Conservation (phyloP, 92 coral and sea anemone species). For the Bergia sp. region DNA sequence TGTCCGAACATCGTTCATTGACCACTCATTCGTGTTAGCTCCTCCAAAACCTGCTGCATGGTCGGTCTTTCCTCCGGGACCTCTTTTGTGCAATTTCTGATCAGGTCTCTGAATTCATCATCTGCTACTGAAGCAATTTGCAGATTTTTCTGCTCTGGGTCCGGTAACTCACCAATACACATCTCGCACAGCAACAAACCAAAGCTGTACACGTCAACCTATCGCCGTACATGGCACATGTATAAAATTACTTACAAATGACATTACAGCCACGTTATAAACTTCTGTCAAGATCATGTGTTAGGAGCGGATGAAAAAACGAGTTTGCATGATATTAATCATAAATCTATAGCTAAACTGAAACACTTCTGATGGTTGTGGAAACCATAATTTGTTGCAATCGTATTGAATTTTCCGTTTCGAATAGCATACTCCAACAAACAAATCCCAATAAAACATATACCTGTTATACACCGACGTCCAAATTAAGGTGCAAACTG, state of each 20-base stretch:
- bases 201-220: conserved; percentile 27
- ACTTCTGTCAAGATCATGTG: neutral
- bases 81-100: neutral
- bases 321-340: too few relatives aligned
- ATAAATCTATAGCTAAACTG: too few relatives aligned
- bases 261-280: neutral
- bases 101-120: conserved; percentile 15
- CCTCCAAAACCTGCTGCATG: neutral
- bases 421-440: too few relatives aligned
- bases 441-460: too few relatives aligned
- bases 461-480: too few relatives aligned
- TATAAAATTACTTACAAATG: neutral
- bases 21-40: neutral
- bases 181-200: conserved; percentile 16
- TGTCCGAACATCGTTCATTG: too few relatives aligned
- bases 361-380: too few relatives aligned
- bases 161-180: conserved; percentile 15
- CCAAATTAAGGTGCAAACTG: too few relatives aligned
- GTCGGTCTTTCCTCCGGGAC: conserved; percentile 1
- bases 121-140: conserved; percentile 26
- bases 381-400: too few relatives aligned
- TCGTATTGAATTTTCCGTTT: too few relatives aligned
- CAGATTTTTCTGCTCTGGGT: neutral
- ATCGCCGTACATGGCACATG: neutral
- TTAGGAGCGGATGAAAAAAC: too few relatives aligned